Conservation (phyloP, 2,113 vertebrate genomes). For the Actenoides lindsayi region DNA sequence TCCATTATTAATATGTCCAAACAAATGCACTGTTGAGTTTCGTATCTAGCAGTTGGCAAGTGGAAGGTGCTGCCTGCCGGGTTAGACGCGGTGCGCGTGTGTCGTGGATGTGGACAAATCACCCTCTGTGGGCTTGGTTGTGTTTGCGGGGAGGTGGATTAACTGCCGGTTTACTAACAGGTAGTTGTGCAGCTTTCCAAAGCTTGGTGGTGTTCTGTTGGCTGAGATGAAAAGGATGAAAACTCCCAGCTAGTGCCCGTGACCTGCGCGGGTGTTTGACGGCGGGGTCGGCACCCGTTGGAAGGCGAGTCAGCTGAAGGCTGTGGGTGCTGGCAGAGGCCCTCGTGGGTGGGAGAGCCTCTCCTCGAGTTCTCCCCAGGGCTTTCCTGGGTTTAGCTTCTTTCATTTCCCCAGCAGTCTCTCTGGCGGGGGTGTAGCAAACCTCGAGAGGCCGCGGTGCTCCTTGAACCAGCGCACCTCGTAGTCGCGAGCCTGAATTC, state of each 20-base stretch:
- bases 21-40: conserved; percentile 8
- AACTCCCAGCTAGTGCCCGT: background rate
- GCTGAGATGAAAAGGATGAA: background rate
- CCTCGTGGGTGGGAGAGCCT: background rate
- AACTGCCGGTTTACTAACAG: background rate
- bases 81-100: background rate
- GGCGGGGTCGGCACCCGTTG: background rate
- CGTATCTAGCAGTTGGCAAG: conserved; percentile 10
- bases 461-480: background rate
- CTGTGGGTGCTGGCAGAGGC: background rate
- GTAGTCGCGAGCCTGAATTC: background rate
- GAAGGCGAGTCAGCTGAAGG: background rate
- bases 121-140: background rate
- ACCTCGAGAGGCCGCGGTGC: background rate
- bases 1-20: conserved; percentile 23
- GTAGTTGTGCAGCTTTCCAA: background rate
- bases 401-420: background rate
- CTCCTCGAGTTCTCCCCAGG: background rate
- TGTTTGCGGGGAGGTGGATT: background rate
- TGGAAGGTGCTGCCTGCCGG: conserved; percentile 36
- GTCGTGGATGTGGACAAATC: background rate
- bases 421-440: background rate
- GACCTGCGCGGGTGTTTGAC: background rate
- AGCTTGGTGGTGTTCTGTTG: background rate
- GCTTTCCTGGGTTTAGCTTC: background rate